Percentiles rank a stretch among this genome's conserved stretches.
Evolutionary conservation across 2,113 vertebrate species (phyloP).

Genomic region (Chelonoidis abingdonii): DNA sequence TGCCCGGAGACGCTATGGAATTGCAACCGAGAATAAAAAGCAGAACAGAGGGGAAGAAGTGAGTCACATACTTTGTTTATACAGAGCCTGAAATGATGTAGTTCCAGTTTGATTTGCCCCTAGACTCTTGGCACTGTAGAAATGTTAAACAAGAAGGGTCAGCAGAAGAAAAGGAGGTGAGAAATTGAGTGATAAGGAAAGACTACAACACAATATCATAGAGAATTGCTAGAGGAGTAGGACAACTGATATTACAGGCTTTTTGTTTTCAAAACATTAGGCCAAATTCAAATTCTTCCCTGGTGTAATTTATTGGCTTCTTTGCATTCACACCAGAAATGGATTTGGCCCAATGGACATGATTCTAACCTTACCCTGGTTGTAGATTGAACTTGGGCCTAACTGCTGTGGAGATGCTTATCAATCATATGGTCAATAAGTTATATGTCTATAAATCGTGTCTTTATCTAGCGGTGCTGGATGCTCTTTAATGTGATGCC

Average conservation of each 20-base stretch:
- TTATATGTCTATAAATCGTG: not conserved
- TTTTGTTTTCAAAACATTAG: not conserved
- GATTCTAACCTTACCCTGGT: not conserved
- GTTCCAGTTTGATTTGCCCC: not conserved
- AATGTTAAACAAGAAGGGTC: not conserved
- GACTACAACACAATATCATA: not conserved
- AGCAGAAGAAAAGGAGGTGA: not conserved
- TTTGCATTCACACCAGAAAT: not conserved
- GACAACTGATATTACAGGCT: not conserved
- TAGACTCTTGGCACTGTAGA: not conserved
- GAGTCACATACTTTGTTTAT: not conserved
- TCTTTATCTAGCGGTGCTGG: not conserved
- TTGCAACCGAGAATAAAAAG: not conserved
- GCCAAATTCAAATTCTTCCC: not conserved
- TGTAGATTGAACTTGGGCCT: not conserved
- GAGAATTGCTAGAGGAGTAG: not conserved
- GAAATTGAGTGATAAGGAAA: not conserved
- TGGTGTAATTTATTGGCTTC: not conserved
- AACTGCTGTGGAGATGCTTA: not conserved
- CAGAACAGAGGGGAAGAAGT: not conserved
- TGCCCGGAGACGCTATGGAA: not conserved
- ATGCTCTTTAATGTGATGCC: not conserved
- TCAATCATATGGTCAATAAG: not conserved
- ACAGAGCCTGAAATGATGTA: not conserved
- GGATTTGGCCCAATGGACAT: not conserved